Conservation (phyloP, 2,888 invertebrate species). For the Orthosia gothica region DNA sequence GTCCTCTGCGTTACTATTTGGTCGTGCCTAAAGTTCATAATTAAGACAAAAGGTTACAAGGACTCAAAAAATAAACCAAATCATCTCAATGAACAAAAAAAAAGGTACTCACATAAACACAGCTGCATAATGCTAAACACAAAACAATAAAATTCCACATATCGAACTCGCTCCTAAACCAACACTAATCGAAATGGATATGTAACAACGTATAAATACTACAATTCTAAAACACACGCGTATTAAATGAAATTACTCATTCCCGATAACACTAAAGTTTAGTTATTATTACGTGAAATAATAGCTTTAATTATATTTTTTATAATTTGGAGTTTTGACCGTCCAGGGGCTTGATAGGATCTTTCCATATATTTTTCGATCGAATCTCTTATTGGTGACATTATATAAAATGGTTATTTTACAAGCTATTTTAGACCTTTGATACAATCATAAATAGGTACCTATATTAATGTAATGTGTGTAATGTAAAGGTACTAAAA, state of each 20-base stretch:
- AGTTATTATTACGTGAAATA: slow-evolving; percentile 40
- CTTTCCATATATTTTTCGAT: slow-evolving; percentile 18
- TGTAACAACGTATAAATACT: slow-evolving; percentile 56
- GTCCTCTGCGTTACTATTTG: neutral
- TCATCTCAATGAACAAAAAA: neutral
- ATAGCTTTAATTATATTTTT: slow-evolving; percentile 47
- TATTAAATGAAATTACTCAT: slow-evolving; percentile 56
- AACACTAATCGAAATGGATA: slow-evolving; percentile 54
- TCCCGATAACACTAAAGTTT: slow-evolving; percentile 44
- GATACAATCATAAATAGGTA: slow-evolving; percentile 22
- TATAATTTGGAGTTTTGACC: slow-evolving; percentile 37
- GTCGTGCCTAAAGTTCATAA: slow-evolving; percentile 12
- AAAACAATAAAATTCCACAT: slow-evolving; percentile 53
- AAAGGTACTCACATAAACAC: slow-evolving; percentile 44
- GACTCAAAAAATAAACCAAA: neutral
- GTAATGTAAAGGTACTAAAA: too few relatives aligned
- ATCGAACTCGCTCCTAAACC: slow-evolving; percentile 27
- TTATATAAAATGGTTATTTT: slow-evolving; percentile 1
- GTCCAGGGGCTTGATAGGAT: slow-evolving; percentile 41
- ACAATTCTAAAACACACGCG: slow-evolving; percentile 28
- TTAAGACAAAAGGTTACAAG: neutral
- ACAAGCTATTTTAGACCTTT: neutral
- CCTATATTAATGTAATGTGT: too few relatives aligned
- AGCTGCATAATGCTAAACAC: slow-evolving; percentile 50
- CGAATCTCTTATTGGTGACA: slow-evolving; percentile 10